Evolutionary conservation across 2,113 vertebrate species (phyloP).

Genomic region (Tonatia bakeri): DNA sequence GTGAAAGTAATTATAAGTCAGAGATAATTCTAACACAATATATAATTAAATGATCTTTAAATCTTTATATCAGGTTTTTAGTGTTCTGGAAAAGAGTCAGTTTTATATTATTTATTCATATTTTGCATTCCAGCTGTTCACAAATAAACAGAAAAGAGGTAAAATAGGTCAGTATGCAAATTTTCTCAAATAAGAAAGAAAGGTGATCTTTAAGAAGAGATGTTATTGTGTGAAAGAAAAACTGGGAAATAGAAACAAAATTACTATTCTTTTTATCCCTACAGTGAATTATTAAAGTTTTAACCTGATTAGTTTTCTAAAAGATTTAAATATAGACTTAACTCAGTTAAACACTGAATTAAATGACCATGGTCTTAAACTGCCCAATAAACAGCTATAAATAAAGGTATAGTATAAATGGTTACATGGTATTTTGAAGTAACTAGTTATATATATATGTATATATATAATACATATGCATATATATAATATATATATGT

Average conservation of each 20-base stretch:
- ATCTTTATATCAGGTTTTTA: neutral
- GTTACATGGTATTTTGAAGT: neutral
- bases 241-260: neutral
- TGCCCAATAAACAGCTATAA: neutral
- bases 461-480: neutral
- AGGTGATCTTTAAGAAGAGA: neutral
- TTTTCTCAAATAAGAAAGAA: neutral
- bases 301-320: neutral
- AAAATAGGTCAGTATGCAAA: neutral
- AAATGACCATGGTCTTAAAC: neutral
- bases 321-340: neutral
- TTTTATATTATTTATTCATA: constrained; percentile 27
- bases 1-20: neutral
- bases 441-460: neutral
- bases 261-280: neutral
- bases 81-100: neutral
- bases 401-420: neutral
- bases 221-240: neutral
- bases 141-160: neutral
- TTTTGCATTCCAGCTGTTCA: neutral
- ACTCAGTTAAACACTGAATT: neutral
- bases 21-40: neutral
- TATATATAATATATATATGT: neutral
- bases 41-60: neutral
- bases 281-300: neutral